Base-by-base conservation (phyloP, 2,113 vertebrate genomes). In the Ciconia maguari region DNA sequence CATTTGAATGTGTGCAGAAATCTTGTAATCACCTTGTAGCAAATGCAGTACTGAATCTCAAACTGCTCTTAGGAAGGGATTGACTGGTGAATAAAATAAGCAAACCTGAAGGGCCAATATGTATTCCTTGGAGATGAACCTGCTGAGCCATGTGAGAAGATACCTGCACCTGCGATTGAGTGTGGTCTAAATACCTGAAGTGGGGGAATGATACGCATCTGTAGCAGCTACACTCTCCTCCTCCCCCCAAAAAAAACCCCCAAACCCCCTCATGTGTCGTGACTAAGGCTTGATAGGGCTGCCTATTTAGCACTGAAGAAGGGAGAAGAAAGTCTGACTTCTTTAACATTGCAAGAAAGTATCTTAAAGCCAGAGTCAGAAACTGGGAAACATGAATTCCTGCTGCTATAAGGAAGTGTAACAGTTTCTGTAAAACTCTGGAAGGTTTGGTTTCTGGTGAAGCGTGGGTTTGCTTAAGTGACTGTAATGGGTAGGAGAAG, bases 211-310 rank as follows among this genome's bases (percentile, higher is more conserved):
- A 26, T 24, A 9, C 2, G 7, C 60, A 65, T 9, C 49, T 57
- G 54, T 60, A n/a, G 24, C 41, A 75, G 29, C 61, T 70, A 44
- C 16, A 9, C 10, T 16, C 38, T 38, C 38, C 9, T 30, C 3
- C 48, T 48, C 46, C 41, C n/a, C 5, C 4, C 1, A 7, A 3
- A 4, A 20, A 13, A 75, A 19, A 0, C 38, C 38, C 4, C 16
- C 29, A 13, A 14, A 2, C 1, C 20, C 30, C 17, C 18, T 27
- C n/a, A 13, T 38, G 5, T 26, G 60, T 15, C 24, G 4, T 22
- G 9, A 3, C 15, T 32, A 11, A n/a, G 26, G 25, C 44, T 58
- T 34, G 13, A 6, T 7, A 25, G 18, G 30, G 13, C 24, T 72
- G 22, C 32, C 16, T 49, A 0, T 15, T 80, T 11, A 57, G 12